These are phyloP conservation scores for Geopemphigus sp. DNA, from an alignment of 1,140 invertebrate genomes.

Conservation along the genomic window DNA sequence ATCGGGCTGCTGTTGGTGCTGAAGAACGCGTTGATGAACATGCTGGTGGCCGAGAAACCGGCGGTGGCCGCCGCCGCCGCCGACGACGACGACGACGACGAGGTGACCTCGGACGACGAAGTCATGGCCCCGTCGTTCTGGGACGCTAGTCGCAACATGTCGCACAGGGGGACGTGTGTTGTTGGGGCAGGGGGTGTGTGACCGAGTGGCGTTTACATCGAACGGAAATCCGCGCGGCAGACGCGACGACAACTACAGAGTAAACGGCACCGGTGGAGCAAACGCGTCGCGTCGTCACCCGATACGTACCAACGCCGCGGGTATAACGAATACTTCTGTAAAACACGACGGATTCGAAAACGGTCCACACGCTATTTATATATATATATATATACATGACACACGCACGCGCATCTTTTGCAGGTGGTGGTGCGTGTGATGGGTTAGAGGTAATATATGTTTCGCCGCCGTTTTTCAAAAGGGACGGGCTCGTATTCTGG, in stretches of 20 bases:
- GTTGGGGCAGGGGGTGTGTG: no score
- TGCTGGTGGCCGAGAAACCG: conserved; percentile 39
- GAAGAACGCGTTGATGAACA: conserved; percentile 46
- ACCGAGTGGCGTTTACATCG: not conserved
- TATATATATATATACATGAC: no score
- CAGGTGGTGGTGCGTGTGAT: no score
- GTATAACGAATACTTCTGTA: not conserved
- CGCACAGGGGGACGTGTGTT: no score
- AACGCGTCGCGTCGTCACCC: no score
- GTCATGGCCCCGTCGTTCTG: conserved; percentile 43
- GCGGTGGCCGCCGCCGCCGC: not conserved
- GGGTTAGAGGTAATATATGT: not conserved
- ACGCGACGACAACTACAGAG: not conserved
- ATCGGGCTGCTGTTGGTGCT: conserved; percentile 43
- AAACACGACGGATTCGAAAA: conserved; percentile 28
- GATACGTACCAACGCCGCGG: not conserved
- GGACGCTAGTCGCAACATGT: conserved; percentile 37
- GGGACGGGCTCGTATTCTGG: not conserved
- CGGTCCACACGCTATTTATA: not conserved
- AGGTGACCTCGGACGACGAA: conserved; percentile 43
- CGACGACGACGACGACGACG: conserved; percentile 37
- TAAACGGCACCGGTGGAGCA: not conserved
- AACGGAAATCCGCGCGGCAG: not conserved
- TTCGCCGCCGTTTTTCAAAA: conserved; percentile 13
- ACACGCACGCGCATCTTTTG: no score